A percentile compares a stretch with the other conserved stretches of the same genome.
Evolutionary conservation across 2,113 vertebrate genomes (phyloP).

Genomic region (Hyaena hyaena): DNA sequence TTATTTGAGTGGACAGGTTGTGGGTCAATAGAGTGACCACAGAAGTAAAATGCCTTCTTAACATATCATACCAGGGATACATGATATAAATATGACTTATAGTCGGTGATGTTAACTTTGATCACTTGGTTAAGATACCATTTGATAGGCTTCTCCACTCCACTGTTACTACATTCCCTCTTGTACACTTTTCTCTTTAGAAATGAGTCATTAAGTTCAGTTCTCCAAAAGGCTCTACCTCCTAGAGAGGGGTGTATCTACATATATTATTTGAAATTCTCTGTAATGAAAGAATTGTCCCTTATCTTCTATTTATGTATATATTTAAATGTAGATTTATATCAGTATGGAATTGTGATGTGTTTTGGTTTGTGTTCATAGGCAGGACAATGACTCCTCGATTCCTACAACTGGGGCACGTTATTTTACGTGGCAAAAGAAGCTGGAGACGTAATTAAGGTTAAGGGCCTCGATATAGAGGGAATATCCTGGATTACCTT

Average conservation of each 20-base stretch:
- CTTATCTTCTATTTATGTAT: not conserved
- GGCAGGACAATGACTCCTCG: not conserved
- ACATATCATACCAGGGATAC: not conserved
- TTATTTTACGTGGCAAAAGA: not conserved
- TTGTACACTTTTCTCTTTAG: not conserved
- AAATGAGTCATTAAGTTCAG: not conserved
- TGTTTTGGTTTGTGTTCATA: not conserved
- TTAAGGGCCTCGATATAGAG: not conserved
- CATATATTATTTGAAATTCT: not conserved
- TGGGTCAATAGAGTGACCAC: not conserved
- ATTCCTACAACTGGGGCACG: not conserved
- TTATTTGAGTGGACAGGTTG: not conserved
- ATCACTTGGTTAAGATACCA: not conserved
- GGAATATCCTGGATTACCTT: not conserved
- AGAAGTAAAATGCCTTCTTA: not conserved
- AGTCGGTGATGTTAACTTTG: not conserved
- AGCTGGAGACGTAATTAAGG: not conserved
- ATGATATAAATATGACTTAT: not conserved
- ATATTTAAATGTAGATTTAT: not conserved
- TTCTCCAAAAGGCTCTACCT: not conserved
- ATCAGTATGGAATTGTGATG: not conserved
- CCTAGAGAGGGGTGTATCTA: not conserved
- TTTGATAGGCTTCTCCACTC: not conserved
- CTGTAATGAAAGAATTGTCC: not conserved
- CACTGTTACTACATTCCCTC: not conserved